These are phyloP conservation scores for Sturmia bella DNA, from an alignment of 2,888 invertebrate species.

Conservation along the genomic window DNA sequence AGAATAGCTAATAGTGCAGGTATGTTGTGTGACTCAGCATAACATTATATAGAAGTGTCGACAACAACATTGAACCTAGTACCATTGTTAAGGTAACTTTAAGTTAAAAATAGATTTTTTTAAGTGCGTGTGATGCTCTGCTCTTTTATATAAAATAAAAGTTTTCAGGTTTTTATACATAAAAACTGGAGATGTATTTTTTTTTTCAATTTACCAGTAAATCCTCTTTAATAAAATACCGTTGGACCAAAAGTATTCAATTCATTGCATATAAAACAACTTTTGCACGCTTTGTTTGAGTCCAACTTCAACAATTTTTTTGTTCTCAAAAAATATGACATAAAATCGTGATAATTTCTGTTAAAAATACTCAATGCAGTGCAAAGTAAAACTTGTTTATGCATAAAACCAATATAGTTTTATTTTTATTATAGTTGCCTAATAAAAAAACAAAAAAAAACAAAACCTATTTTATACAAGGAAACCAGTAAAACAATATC, in stretches of 20 bases:
- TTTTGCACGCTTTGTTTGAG: not conserved
- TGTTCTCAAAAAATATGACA: constrained; percentile 41
- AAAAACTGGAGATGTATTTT: not conserved
- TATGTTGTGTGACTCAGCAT: too few relatives aligned
- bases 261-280: not conserved
- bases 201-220: not conserved
- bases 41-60: too few relatives aligned
- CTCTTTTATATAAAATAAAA: too few relatives aligned
- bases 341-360: constrained; percentile 59
- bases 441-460: constrained; percentile 3
- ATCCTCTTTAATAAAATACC: constrained; percentile 8
- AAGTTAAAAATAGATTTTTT: too few relatives aligned
- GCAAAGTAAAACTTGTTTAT: constrained; percentile 50
- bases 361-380: constrained; percentile 6
- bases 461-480: constrained; percentile 14
- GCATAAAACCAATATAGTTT: constrained; percentile 9
- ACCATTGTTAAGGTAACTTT: too few relatives aligned
- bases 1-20: too few relatives aligned
- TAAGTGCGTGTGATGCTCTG: too few relatives aligned
- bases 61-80: too few relatives aligned
- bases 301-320: constrained; percentile 27
- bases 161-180: too few relatives aligned
- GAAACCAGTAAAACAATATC: constrained; percentile 55
- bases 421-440: constrained; percentile 19
- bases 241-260: not conserved